phyloP scores from a whole-genome alignment of 1,140 invertebrate genomes.

The Bursaphelenchus mucronatus region DNA sequence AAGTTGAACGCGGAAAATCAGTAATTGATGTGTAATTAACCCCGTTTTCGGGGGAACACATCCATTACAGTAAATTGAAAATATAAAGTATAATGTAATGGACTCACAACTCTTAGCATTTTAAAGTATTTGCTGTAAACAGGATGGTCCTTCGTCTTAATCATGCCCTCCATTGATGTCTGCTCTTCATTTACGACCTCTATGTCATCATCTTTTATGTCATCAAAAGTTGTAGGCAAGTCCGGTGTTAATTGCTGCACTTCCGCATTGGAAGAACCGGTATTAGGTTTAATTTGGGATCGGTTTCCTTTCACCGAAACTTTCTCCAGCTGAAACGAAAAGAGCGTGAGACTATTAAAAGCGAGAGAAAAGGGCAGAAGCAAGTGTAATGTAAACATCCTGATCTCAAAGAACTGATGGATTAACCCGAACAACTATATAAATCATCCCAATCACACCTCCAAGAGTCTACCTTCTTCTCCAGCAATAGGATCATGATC shows the following conservation, averaged over 20 bases:
- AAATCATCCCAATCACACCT: no score
- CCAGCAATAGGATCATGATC: not conserved
- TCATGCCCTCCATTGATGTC: constrained; percentile 11
- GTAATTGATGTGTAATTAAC: no score
- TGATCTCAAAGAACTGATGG: no score
- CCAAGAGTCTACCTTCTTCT: constrained; percentile 1
- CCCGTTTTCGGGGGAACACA: no score
- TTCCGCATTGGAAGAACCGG: not conserved
- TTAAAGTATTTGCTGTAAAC: constrained; percentile 30
- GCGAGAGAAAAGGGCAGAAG: no score
- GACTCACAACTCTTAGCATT: constrained; percentile 24
- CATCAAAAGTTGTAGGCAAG: not conserved
- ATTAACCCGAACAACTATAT: no score
- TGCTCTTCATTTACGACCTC: not conserved
- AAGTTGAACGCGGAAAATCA: constrained; percentile 23
- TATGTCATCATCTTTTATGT: not conserved
- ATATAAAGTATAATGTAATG: no score
- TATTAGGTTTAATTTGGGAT: not conserved
- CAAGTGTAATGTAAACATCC: no score
- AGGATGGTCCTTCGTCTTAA: constrained; percentile 30
- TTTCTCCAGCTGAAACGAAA: constrained; percentile 25
- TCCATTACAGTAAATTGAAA: no score
- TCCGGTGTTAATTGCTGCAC: not conserved
- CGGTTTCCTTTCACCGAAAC: constrained; percentile 2
- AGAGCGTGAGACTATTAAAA: not conserved